These are phyloP conservation scores for Sarcophilus harrisii DNA, from an alignment of 2,797 vertebrate species.

Conservation along the genomic window DNA sequence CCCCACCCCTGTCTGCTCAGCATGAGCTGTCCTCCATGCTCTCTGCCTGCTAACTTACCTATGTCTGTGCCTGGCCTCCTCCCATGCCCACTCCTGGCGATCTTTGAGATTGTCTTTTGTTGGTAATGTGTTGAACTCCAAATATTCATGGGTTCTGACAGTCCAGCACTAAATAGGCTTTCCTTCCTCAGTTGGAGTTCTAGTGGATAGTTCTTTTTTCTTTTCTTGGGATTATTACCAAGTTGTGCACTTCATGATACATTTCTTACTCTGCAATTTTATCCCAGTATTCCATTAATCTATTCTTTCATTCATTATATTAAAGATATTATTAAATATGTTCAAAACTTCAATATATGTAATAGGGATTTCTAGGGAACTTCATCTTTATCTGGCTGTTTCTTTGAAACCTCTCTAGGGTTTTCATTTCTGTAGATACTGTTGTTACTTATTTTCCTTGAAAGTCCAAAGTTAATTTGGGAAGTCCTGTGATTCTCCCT, in stretches of 20 bases:
- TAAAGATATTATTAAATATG: not conserved
- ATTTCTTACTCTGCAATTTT: not conserved
- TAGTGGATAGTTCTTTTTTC: not conserved
- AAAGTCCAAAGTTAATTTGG: not conserved
- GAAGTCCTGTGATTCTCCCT: not conserved
- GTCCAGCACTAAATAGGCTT: not conserved
- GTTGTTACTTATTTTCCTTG: not conserved
- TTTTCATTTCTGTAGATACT: not conserved
- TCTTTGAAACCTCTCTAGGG: not conserved
- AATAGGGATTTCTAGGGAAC: not conserved
- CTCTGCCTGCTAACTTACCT: too few species aligned
- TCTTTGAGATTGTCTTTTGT: too few species aligned
- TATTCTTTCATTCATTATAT: not conserved
- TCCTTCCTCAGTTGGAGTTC: not conserved
- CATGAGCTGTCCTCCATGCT: too few species aligned
- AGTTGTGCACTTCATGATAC: not conserved
- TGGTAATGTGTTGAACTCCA: too few species aligned
- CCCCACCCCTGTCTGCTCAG: too few species aligned
- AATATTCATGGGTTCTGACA: too few species aligned
- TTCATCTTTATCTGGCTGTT: not conserved
- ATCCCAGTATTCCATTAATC: too few species aligned
- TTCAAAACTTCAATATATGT: not conserved
- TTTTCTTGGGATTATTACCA: not conserved
- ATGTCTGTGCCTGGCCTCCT: too few species aligned
- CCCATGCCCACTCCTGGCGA: too few species aligned